Evolutionary conservation across 2,888 invertebrate genomes (phyloP).

Genomic region (Mythimna ferrago): DNA sequence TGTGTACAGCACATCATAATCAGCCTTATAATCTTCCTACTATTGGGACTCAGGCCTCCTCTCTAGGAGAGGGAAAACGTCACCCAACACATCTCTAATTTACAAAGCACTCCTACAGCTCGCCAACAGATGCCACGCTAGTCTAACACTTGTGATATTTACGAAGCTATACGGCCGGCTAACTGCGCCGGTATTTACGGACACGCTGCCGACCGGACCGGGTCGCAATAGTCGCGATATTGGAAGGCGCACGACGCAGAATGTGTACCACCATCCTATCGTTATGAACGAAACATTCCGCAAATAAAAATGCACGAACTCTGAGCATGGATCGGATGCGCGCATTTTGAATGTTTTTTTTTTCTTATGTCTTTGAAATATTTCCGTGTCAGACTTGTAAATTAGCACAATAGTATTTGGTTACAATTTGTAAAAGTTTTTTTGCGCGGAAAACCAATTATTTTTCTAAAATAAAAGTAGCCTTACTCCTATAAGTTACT

Average conservation of each 20-base stretch:
- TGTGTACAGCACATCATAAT: too few relatives aligned
- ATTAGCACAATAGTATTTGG: too few relatives aligned
- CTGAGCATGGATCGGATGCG: not conserved
- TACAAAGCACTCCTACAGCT: slow-evolving; percentile 7
- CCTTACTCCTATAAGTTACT: too few relatives aligned
- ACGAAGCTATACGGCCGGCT: slow-evolving; percentile 10
- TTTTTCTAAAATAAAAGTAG: too few relatives aligned
- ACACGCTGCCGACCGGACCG: slow-evolving; percentile 22
- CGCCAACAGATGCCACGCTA: slow-evolving; percentile 1
- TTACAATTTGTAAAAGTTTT: too few relatives aligned
- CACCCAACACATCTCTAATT: slow-evolving; percentile 7
- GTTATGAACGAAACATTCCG: slow-evolving; percentile 45
- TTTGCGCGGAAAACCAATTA: too few relatives aligned
- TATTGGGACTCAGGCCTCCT: too few relatives aligned
- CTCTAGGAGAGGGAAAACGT: not conserved
- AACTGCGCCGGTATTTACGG: slow-evolving; percentile 35
- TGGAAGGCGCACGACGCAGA: slow-evolving; percentile 31
- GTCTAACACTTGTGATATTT: slow-evolving; percentile 31
- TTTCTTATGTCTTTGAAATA: not conserved
- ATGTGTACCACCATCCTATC: slow-evolving; percentile 33
- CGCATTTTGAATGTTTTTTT: slow-evolving; percentile 14
- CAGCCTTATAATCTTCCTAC: too few relatives aligned
- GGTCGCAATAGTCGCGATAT: slow-evolving; percentile 45
- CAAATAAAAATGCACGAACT: slow-evolving; percentile 32
- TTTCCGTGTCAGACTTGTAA: too few relatives aligned